A percentile compares a stretch with the other conserved stretches of the same genome.
These are phyloP conservation scores for Tetranychus truncatus DNA, from an alignment of 2,888 invertebrate species.

Conservation along the genomic window DNA sequence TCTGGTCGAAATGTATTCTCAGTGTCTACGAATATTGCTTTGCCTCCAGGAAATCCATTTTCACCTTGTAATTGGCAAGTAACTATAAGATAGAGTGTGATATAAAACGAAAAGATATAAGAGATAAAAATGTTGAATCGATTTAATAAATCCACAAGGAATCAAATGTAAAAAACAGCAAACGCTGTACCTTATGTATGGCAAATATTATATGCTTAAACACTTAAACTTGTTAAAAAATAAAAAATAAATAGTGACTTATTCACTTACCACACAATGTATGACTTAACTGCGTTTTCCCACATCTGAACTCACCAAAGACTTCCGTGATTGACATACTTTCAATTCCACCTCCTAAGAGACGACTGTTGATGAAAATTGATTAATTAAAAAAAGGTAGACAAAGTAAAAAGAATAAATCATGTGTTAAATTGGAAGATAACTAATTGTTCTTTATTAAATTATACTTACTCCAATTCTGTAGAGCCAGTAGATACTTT, in stretches of 20 bases:
- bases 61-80: slow-evolving; percentile 53
- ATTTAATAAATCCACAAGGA: too few relatives aligned
- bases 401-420: too few relatives aligned
- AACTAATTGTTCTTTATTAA: too few relatives aligned
- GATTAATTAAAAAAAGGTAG: too few relatives aligned
- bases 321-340: slow-evolving; percentile 68
- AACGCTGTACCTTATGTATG: too few relatives aligned
- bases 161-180: too few relatives aligned
- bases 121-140: too few relatives aligned
- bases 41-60: slow-evolving; percentile 48
- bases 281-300: slow-evolving; percentile 61
- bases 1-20: slow-evolving; percentile 67
- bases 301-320: slow-evolving; percentile 62
- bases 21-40: slow-evolving; percentile 61
- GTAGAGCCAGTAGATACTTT: slow-evolving; percentile 41
- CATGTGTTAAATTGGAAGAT: too few relatives aligned
- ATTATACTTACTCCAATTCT: slow-evolving; percentile 40
- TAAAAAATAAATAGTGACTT: too few relatives aligned
- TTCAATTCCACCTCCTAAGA: slow-evolving; percentile 58
- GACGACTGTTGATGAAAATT: slow-evolving; percentile 33
- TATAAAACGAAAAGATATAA: too few relatives aligned
- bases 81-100: slow-evolving; percentile 29
- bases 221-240: too few relatives aligned
- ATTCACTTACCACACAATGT: slow-evolving; percentile 43
- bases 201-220: too few relatives aligned